Conservation (phyloP, 64 coral and sea anemone genomes). For the Pocillopora damicornis region DNA sequence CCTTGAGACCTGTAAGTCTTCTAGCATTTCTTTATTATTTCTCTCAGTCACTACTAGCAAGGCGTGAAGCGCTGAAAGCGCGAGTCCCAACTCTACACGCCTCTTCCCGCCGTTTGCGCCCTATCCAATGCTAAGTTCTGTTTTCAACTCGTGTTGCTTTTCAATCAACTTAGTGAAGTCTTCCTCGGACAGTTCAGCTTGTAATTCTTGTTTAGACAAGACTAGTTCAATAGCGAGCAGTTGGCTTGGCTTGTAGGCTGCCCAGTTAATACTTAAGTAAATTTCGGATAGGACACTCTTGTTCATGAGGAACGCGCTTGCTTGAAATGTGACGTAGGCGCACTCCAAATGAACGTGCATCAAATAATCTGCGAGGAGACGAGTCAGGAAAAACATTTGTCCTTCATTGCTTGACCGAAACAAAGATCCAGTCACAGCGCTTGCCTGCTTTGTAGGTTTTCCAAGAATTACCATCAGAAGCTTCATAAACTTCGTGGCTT, state of each 20-base stretch:
- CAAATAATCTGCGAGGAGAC: slow-evolving; percentile 51
- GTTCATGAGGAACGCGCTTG: slow-evolving; percentile 61
- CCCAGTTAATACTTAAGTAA: slow-evolving; percentile 22
- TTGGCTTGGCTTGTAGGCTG: slow-evolving; percentile 2
- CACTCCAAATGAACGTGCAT: slow-evolving; percentile 64
- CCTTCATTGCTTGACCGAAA: slow-evolving; percentile 8
- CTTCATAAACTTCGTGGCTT: slow-evolving; percentile 71
- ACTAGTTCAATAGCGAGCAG: slow-evolving; percentile 52
- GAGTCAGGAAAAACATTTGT: slow-evolving; percentile 44
- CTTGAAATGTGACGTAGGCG: slow-evolving; percentile 62
- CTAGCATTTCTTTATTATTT: no score
- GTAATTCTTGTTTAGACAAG: slow-evolving; percentile 70
- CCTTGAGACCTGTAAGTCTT: no score
- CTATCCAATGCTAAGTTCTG: no score
- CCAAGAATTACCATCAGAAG: slow-evolving; percentile 74
- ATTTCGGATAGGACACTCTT: slow-evolving; percentile 58
- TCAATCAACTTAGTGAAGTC: slow-evolving; percentile 55
- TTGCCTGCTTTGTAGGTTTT: slow-evolving; percentile 79
- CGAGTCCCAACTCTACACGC: no score
- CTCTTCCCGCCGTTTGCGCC: no score
- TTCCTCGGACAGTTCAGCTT: slow-evolving; percentile 47
- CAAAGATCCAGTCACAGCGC: slow-evolving; percentile 61
- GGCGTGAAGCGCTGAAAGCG: no score
- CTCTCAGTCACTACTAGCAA: no score
- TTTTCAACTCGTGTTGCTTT: slow-evolving; percentile 17